A percentile compares a stretch with the other conserved stretches of the same genome.
These are phyloP conservation scores for Pseudomyrmex gracilis DNA, from an alignment of 1,140 invertebrate genomes.

Conservation along the genomic window DNA sequence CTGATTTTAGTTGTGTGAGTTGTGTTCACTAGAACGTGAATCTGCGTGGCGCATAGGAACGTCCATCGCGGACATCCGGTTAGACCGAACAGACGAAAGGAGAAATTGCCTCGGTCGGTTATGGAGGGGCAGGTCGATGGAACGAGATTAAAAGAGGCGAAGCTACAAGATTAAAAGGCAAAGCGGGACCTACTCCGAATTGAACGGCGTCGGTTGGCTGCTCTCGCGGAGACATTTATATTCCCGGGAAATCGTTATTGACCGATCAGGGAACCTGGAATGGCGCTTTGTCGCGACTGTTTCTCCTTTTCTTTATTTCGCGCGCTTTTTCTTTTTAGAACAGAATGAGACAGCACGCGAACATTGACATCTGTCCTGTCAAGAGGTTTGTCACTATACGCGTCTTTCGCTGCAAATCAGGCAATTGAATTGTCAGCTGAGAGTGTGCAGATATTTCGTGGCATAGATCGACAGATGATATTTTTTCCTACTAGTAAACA, in stretches of 20 bases:
- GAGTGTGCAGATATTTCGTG: background rate
- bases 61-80: constrained; percentile 43
- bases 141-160: constrained; percentile 80
- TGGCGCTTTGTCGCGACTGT: constrained; percentile 37
- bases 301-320: constrained; percentile 46
- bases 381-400: constrained; percentile 28
- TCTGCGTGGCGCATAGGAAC: constrained; percentile 12
- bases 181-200: constrained; percentile 68
- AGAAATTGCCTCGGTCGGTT: constrained; percentile 74
- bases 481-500: background rate
- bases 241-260: constrained; percentile 76
- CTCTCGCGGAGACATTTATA: constrained; percentile 76
- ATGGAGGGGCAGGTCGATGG: constrained; percentile 70
- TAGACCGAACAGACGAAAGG: constrained; percentile 57
- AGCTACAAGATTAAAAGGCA: constrained; percentile 80
- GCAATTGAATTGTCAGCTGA: constrained; percentile 1
- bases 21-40: constrained; percentile 12
- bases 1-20: background rate
- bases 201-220: constrained; percentile 56
- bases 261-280: constrained; percentile 66
- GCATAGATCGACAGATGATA: background rate
- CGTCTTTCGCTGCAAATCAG: constrained; percentile 18
- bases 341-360: background rate
- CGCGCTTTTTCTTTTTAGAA: background rate
- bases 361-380: constrained; percentile 45